Evolutionary conservation across 2,113 vertebrate species (phyloP), one percentile per base, ranked within the genome.

Genomic region (Heloderma charlesbogerti): DNA sequence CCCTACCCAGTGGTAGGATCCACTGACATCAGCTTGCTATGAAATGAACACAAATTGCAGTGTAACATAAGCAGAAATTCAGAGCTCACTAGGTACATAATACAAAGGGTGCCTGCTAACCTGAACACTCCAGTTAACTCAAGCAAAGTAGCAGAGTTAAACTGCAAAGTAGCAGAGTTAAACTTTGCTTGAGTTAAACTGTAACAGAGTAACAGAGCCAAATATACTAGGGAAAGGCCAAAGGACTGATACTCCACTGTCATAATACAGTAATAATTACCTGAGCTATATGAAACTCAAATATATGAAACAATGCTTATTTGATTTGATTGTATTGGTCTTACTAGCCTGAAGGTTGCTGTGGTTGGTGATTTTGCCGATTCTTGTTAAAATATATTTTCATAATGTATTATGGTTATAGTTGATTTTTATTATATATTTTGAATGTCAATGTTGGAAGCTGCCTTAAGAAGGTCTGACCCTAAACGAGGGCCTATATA

Each of bases 321-420:
- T 37, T 87, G 57, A 40, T 87, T 71, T 87, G 54, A 84, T 84
- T 37, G 43, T 84, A 54, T 54, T 87, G 72, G 63, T 84, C 18
- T 67, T 85, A 85, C 66, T 85, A 29, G 84, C 43, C 67, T 85
- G 27, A 9, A 69, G 43, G 27, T 16, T 67, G 29, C 27, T 20
- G 15, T 67, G 63, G 16, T 67, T 67, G 67, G 66, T 45, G 5
- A 84, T 16, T 45, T 10, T 45, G 40, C 40, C 5, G 27, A 66
- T 84, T 37, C 60, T 84, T 67, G 40, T 66, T 43, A 54, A 54
- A 7, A 54, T 54, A 1, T 54, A 54, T 54, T 54, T 54, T 54
- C 51, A 54, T 54, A 9, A 54, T 54, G 51, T 54, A 9, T 54
- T 54, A 54, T 54, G 51, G 51, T 7, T 54, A 54, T 54, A 27